Conservation (phyloP, 2,888 invertebrate genomes). For the Plagiodera versicolora region DNA sequence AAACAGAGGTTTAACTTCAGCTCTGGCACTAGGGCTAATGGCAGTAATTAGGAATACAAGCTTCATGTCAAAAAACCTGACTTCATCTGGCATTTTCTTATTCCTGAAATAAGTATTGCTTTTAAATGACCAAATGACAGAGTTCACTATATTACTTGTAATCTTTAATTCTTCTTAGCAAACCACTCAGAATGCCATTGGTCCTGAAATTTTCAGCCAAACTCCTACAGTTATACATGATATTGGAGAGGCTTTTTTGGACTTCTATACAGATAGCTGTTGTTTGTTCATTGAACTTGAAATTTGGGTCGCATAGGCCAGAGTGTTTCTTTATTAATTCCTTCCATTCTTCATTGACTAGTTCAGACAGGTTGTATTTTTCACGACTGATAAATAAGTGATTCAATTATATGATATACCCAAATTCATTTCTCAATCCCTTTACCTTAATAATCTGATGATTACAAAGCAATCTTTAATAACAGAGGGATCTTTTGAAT, state of each 20-base stretch:
- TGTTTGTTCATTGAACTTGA: slow-evolving; percentile 52
- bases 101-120: slow-evolving; percentile 52
- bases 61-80: slow-evolving; percentile 86
- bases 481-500: slow-evolving; percentile 52
- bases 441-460: slow-evolving; percentile 69
- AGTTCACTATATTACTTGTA: slow-evolving; percentile 55
- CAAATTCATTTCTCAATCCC: not conserved
- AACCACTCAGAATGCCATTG: slow-evolving; percentile 69
- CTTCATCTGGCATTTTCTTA: slow-evolving; percentile 65
- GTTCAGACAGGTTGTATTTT: slow-evolving; percentile 68
- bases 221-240: slow-evolving; percentile 74
- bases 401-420: slow-evolving; percentile 1
- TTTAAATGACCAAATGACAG: not conserved
- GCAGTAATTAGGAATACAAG: slow-evolving; percentile 88
- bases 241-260: slow-evolving; percentile 85
- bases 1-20: slow-evolving; percentile 66
- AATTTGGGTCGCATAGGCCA: slow-evolving; percentile 58
- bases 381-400: slow-evolving; percentile 65
- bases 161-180: slow-evolving; percentile 71
- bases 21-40: slow-evolving; percentile 69
- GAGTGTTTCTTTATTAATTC: slow-evolving; percentile 69
- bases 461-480: slow-evolving; percentile 62
- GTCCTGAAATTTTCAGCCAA: slow-evolving; percentile 64
- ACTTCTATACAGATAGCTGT: slow-evolving; percentile 73
- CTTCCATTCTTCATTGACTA: slow-evolving; percentile 70